Conservation (phyloP, 2,113 vertebrate genomes). For the Tor tambroides region DNA sequence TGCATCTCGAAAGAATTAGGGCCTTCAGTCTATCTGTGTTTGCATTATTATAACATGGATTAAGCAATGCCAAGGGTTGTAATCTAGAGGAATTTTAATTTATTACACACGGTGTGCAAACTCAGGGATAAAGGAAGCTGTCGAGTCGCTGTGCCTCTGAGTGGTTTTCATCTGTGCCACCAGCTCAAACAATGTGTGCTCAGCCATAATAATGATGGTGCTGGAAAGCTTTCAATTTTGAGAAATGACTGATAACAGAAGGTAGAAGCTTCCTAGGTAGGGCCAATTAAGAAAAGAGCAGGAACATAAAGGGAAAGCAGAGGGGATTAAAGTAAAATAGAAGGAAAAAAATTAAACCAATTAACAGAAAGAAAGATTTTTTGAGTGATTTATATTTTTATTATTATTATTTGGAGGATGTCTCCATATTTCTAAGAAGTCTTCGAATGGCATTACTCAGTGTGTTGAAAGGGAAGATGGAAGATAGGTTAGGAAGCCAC, state of each 20-base stretch:
- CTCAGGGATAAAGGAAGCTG: neutral
- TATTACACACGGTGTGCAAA: slow-evolving; percentile 29
- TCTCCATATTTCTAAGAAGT: slow-evolving; percentile 1
- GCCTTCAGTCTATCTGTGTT: neutral
- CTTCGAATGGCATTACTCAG: neutral
- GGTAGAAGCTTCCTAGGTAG: neutral
- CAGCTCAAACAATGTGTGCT: slow-evolving; percentile 14
- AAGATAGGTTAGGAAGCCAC: neutral
- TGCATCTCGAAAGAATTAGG: neutral
- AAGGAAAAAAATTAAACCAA: neutral
- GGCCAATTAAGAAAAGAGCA: neutral
- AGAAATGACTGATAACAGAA: slow-evolving; percentile 5
- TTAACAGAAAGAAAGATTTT: neutral
- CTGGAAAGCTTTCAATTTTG: slow-evolving; percentile 7
- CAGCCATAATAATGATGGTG: slow-evolving; percentile 22
- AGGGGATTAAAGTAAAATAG: neutral
- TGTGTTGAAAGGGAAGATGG: neutral
- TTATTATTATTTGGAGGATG: neutral
- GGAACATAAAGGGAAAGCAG: neutral
- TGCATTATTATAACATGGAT: slow-evolving; percentile 35
- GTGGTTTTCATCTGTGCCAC: slow-evolving; percentile 32
- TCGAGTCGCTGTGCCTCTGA: neutral
- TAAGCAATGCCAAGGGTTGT: slow-evolving; percentile 24
- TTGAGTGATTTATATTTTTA: neutral
- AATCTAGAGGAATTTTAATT: slow-evolving; percentile 44